phyloP scores from a whole-genome alignment of 2,797 vertebrate species.

The Fundulus diaphanus region DNA sequence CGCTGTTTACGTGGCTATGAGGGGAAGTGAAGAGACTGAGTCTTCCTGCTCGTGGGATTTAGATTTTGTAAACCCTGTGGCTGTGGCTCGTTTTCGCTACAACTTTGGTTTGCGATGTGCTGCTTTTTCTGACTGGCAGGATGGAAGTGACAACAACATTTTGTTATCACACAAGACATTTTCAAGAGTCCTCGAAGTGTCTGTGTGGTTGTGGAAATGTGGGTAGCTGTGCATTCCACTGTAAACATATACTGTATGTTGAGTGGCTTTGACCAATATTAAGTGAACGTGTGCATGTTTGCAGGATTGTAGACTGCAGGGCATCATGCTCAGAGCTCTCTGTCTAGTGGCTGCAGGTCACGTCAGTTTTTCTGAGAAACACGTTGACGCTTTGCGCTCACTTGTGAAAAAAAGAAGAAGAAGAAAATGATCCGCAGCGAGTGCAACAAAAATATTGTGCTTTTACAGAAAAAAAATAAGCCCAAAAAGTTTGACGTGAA shows the following conservation, averaged over 20 bases:
- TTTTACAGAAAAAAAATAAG: conserved; percentile 44
- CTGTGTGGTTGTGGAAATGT: conserved; percentile 22
- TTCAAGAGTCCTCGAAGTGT: conserved; percentile 28
- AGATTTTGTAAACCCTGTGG: conserved; percentile 54
- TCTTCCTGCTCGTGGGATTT: conserved; percentile 66
- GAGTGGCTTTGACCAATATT: conserved; percentile 30
- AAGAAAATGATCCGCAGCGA: conserved; percentile 24
- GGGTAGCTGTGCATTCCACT: conserved; percentile 29
- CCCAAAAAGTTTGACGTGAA: conserved; percentile 62
- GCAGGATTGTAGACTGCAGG: conserved; percentile 45
- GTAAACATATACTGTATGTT: conserved; percentile 46
- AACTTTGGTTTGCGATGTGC: conserved; percentile 50
- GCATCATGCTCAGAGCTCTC: conserved; percentile 33
- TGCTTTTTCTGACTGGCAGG: conserved; percentile 46
- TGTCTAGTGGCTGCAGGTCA: conserved; percentile 68
- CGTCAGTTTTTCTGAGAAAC: conserved; percentile 46
- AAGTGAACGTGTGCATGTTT: conserved; percentile 29
- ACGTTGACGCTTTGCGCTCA: conserved; percentile 46
- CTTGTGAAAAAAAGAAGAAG: conserved; percentile 26
- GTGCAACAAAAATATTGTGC: conserved; percentile 38
- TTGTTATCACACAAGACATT: conserved; percentile 28
- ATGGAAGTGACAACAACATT: conserved; percentile 36
- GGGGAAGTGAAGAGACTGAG: conserved; percentile 62
- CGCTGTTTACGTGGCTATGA: conserved; percentile 41
- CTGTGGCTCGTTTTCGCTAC: conserved; percentile 38